Base-by-base conservation (phyloP, 2,113 vertebrate species). In the Eurypyga helias region DNA sequence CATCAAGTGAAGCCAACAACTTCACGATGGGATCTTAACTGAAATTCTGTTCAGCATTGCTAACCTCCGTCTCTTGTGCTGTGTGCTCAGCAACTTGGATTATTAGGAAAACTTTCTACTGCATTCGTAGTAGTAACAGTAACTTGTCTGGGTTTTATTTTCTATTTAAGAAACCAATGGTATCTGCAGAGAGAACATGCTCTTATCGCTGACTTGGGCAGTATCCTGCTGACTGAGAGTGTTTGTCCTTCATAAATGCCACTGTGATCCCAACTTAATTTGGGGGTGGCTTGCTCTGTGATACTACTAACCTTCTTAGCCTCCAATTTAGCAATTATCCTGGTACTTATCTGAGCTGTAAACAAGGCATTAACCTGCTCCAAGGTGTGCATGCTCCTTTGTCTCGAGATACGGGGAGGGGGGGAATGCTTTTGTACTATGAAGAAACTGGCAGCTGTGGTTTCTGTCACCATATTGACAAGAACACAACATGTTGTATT, bases 281-380 rank as follows among this genome's bases (percentile, higher is more conserved):
- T 92, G n/a, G 29, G 41, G 24, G 6, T 83, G 80, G 67, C 7
- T 78, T 96, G 51, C n/a, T 90, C 76, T 83, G 0, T 61, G 79
- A 33, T 71, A 23, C 33, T 36, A 18, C 49, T 64, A 80, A 77
- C 80, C 51, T 62, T 29, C 72, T 76, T 64, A 77, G 49, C 51
- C 62, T 92, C 45, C 13, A 18, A 20, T 79, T 93, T 62, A 96
- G 54, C 69, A 92, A 70, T 95, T 95, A 84, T 61, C 36, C 66
- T 89, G 28, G 15, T 46, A 41, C 46, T 93, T 83, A 65, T n/a
- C 38, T 94, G 75, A 92, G 75, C 55, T 89, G 26, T 70, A 70
- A 83, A 78, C 14, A 19, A 75, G 60, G 81, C 29, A 51, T 66
- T 94, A 75, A 91, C n/a, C 49, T 92, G n/a, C 52, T 80, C 31